phyloP scores from a whole-genome alignment of 2,113 vertebrate genomes.

The Emydura subglobosa region DNA sequence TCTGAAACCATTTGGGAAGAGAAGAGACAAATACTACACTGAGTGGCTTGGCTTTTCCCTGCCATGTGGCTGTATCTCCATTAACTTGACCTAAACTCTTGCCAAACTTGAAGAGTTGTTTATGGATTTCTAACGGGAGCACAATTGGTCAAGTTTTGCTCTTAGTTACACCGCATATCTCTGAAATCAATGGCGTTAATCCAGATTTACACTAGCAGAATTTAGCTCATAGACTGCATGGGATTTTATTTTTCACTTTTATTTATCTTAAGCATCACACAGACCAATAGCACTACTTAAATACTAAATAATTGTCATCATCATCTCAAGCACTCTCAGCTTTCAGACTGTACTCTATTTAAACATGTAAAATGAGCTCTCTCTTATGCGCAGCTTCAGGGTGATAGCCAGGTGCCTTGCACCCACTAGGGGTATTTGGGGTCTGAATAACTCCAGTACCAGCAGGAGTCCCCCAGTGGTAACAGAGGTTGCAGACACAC shows the following conservation, averaged over 20 bases:
- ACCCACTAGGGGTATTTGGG: background rate
- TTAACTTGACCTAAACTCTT: background rate
- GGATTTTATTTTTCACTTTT: background rate
- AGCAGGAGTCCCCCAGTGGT: background rate
- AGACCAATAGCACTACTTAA: background rate
- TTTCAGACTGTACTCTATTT: background rate
- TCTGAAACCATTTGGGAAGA: background rate
- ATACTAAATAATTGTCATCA: background rate
- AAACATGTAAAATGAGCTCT: background rate
- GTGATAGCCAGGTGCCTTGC: background rate
- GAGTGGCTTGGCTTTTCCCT: background rate
- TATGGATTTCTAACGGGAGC: background rate
- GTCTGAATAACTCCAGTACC: fast-evolving
- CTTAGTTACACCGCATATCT: fast-evolving
- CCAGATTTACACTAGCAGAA: background rate
- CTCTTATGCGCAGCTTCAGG: background rate
- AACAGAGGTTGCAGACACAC: background rate
- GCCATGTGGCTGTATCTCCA: background rate
- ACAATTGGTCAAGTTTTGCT: background rate
- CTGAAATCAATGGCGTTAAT: background rate
- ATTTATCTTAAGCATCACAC: background rate
- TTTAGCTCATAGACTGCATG: background rate
- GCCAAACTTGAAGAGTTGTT: background rate
- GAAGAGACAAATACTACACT: background rate
- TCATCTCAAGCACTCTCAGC: background rate